These are phyloP conservation scores for Esperia sulphurella DNA, from an alignment of 2,888 invertebrate species.

Conservation along the genomic window DNA sequence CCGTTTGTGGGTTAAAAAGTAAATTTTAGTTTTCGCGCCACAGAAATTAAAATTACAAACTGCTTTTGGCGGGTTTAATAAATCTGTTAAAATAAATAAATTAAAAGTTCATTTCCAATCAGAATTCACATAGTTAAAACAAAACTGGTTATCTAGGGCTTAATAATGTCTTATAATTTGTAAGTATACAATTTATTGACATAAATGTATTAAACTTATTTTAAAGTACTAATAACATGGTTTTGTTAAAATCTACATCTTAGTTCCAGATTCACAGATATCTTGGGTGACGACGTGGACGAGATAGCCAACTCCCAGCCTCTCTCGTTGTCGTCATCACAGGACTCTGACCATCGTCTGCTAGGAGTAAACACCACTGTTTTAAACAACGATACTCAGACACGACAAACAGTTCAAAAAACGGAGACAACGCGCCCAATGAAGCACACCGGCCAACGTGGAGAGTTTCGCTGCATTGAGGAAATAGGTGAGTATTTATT, in stretches of 20 bases:
- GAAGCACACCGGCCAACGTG: conserved; percentile 54
- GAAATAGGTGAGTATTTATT: conserved; percentile 51
- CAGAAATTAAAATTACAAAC: no score
- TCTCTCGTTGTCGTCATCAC: conserved; percentile 43
- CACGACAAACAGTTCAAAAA: not conserved
- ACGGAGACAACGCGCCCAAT: conserved; percentile 29
- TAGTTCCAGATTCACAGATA: conserved; percentile 56
- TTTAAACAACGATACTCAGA: not conserved
- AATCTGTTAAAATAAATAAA: no score
- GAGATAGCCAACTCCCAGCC: conserved; percentile 59
- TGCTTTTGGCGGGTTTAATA: no score
- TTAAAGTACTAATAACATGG: no score
- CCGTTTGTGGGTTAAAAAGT: no score
- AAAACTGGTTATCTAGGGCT: no score
- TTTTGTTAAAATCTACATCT: no score
- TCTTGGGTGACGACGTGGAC: conserved; percentile 48
- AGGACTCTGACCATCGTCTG: not conserved
- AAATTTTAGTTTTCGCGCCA: no score
- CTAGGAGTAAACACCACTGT: not conserved
- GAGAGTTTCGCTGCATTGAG: conserved; percentile 55
- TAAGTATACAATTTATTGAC: not conserved
- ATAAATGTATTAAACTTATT: no score
- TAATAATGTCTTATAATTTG: not conserved
- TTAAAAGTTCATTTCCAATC: no score
- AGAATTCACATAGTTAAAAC: no score